A percentile compares a stretch with the other conserved stretches of the same genome.
Evolutionary conservation across 2,888 invertebrate species (phyloP).

Genomic region (Hoplodrina blanda): DNA sequence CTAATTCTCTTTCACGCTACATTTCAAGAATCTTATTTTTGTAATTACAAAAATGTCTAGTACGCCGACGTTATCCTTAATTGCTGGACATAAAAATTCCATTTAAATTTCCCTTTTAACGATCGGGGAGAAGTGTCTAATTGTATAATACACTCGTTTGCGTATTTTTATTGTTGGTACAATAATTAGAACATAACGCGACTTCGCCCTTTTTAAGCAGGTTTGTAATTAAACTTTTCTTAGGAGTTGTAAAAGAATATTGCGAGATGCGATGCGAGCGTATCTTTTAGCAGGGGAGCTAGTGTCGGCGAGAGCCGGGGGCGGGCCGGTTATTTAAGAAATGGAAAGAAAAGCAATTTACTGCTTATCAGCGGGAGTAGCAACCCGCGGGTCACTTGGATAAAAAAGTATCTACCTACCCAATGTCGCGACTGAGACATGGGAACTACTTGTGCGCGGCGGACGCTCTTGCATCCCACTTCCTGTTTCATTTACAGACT

Average conservation of each 20-base stretch:
- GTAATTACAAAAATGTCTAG: conserved; percentile 91
- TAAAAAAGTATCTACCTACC: conserved; percentile 71
- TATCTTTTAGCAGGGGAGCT: conserved; percentile 71
- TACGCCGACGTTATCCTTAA: conserved; percentile 90
- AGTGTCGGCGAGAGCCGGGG: conserved; percentile 61
- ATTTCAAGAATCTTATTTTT: conserved; percentile 91
- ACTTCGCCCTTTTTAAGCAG: conserved; percentile 84
- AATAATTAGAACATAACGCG: conserved; percentile 90
- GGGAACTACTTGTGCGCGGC: conserved; percentile 67
- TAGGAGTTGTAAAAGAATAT: conserved; percentile 84
- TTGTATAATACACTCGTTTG: conserved; percentile 91
- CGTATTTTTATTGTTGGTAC: conserved; percentile 90
- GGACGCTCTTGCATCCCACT: conserved; percentile 41
- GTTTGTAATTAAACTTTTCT: conserved; percentile 88
- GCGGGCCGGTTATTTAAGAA: conserved; percentile 84
- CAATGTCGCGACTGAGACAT: conserved; percentile 71
- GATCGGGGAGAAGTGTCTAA: conserved; percentile 90
- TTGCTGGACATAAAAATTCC: conserved; percentile 91
- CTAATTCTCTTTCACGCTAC: conserved; percentile 91
- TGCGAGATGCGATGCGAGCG: conserved; percentile 79
- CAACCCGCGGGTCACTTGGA: conserved; percentile 81
- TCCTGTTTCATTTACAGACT: conserved; percentile 23
- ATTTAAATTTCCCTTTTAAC: conserved; percentile 91
- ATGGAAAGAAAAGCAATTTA: conserved; percentile 89
- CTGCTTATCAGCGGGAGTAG: conserved; percentile 85